Evolutionary conservation across 1,140 invertebrate genomes (phyloP).

Genomic region (Hermatobates lingyangjiaoensis): DNA sequence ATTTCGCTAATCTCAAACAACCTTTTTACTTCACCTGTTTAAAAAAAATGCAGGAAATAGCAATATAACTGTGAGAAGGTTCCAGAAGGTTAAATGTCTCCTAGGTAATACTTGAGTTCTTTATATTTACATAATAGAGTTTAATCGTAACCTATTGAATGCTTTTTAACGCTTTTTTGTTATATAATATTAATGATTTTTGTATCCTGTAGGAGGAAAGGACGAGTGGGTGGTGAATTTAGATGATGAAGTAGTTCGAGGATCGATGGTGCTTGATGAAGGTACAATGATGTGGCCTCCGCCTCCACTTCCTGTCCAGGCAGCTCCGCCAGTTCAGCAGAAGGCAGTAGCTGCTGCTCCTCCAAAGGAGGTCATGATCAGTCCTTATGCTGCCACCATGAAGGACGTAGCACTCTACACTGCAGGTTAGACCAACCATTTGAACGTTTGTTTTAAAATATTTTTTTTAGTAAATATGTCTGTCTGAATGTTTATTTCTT

Average conservation of each 20-base stretch:
- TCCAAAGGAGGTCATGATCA: slow-evolving; percentile 20
- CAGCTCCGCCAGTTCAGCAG: slow-evolving; percentile 24
- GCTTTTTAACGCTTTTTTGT: slow-evolving; percentile 4
- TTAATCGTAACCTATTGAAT: too few species aligned
- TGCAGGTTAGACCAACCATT: slow-evolving; percentile 29
- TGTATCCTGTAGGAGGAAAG: slow-evolving; percentile 32
- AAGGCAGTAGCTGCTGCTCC: slow-evolving; percentile 27
- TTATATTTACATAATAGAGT: too few species aligned
- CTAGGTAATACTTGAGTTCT: too few species aligned
- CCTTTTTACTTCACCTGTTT: too few species aligned
- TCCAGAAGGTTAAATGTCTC: too few species aligned
- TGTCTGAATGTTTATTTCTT: not conserved
- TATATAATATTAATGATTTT: slow-evolving; percentile 6
- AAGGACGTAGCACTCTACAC: slow-evolving; percentile 54
- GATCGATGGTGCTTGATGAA: slow-evolving; percentile 53
- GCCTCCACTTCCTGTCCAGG: slow-evolving; percentile 24
- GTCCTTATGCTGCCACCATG: slow-evolving; percentile 31
- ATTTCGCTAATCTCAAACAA: too few species aligned
- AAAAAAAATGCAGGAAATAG: too few species aligned
- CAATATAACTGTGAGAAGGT: too few species aligned
- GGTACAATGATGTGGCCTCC: slow-evolving; percentile 67
- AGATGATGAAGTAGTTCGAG: slow-evolving; percentile 69
- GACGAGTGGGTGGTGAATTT: slow-evolving; percentile 63
- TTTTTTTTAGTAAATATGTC: too few species aligned
- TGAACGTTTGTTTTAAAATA: not conserved